A percentile compares a stretch with the other conserved stretches of the same genome.
Evolutionary conservation across 1,140 invertebrate genomes (phyloP).

Genomic region (Drosophila subobscura): DNA sequence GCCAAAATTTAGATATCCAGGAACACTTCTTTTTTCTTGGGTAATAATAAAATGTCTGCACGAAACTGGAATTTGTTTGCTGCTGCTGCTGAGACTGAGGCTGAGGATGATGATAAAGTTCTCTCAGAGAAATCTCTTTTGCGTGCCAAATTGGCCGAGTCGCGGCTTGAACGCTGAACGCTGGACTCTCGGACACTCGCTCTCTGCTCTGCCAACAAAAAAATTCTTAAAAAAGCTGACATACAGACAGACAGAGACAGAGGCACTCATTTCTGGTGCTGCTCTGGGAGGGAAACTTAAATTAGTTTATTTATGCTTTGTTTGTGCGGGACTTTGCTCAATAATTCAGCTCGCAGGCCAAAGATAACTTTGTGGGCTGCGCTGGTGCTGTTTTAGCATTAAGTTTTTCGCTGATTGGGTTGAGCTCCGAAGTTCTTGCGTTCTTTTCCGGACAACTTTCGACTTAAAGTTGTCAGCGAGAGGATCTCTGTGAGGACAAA

Average conservation of each 20-base stretch:
- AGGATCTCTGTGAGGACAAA: slow-evolving; percentile 72
- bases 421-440: slow-evolving; percentile 34
- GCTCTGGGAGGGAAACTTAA: slow-evolving; percentile 59
- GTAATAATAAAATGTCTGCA: slow-evolving; percentile 19
- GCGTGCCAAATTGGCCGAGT: slow-evolving; percentile 54
- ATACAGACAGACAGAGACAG: slow-evolving; percentile 21
- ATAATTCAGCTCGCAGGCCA: slow-evolving; percentile 46
- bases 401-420: slow-evolving; percentile 73
- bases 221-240: slow-evolving; percentile 27
- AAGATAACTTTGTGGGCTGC: slow-evolving; percentile 62
- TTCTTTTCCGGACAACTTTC: slow-evolving; percentile 37
- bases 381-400: slow-evolving; percentile 44
- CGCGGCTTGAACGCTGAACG: slow-evolving; percentile 5
- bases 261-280: slow-evolving; percentile 13
- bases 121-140: slow-evolving; percentile 19
- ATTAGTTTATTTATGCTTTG: slow-evolving; percentile 80
- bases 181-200: slow-evolving; percentile 1
- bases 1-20: slow-evolving; percentile 16
- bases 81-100: slow-evolving; percentile 12
- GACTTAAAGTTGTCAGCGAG: slow-evolving; percentile 72
- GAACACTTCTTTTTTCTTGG: slow-evolving; percentile 1
- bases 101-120: slow-evolving; percentile 12
- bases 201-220: background rate
- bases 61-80: slow-evolving; percentile 8
- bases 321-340: slow-evolving; percentile 56